These are phyloP conservation scores for Henricia sp. DNA, from an alignment of 53 echinoderm and acorn worm genomes.

Conservation along the genomic window DNA sequence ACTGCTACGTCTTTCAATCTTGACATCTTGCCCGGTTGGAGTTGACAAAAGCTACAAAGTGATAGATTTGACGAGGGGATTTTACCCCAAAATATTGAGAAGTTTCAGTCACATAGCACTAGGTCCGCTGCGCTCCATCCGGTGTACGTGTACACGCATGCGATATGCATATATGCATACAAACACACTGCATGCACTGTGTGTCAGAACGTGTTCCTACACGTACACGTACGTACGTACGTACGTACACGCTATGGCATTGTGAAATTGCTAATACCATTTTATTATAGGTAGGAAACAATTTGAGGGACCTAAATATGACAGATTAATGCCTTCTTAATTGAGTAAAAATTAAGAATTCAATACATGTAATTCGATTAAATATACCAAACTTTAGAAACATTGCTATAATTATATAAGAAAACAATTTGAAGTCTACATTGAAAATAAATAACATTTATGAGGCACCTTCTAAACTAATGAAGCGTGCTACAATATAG, in stretches of 20 bases:
- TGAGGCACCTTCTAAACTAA: too few relatives aligned
- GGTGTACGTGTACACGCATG: too few relatives aligned
- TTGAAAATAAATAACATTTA: too few relatives aligned
- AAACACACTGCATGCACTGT: not conserved
- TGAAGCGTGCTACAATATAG: too few relatives aligned
- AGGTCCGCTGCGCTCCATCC: constrained; percentile 33
- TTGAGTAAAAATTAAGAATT: not conserved
- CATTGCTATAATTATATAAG: too few relatives aligned
- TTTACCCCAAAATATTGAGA: constrained; percentile 15
- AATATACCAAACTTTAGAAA: too few relatives aligned
- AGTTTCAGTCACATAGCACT: constrained; percentile 29
- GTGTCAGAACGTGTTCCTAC: too few relatives aligned
- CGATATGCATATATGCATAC: too few relatives aligned
- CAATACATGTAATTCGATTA: too few relatives aligned
- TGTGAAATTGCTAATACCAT: constrained; percentile 14
- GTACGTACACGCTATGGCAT: not conserved
- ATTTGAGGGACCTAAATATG: constrained; percentile 5
- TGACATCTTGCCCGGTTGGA: constrained; percentile 12
- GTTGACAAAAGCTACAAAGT: not conserved
- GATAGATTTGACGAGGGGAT: constrained; percentile 33
- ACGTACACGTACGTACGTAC: not conserved
- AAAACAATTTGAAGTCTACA: too few relatives aligned
- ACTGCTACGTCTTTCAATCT: constrained; percentile 40
- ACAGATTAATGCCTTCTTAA: not conserved
- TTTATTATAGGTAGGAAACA: not conserved